These are phyloP conservation scores for Rhorus exstirpatorius DNA, from an alignment of 2,888 invertebrate genomes.

Conservation along the genomic window DNA sequence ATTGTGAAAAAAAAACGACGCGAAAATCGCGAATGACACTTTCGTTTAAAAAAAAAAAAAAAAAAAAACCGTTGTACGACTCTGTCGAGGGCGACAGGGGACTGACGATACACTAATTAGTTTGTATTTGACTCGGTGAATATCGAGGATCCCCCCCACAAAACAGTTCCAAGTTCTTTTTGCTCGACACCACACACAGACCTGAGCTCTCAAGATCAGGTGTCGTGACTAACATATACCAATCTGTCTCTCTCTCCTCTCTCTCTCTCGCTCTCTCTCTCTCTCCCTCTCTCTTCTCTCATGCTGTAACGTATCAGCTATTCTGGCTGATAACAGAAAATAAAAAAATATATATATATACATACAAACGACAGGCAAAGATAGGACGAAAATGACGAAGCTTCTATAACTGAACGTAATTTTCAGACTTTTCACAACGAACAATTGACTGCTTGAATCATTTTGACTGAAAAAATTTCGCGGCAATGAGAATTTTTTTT, in stretches of 20 bases:
- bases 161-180: conserved; percentile 16
- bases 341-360: neutral
- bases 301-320: conserved; percentile 46
- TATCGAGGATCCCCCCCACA: conserved; percentile 38
- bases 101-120: conserved; percentile 11
- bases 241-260: too few relatives aligned
- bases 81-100: conserved; percentile 17
- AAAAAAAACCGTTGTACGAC: neutral
- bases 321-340: conserved; percentile 6
- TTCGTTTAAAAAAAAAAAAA: neutral
- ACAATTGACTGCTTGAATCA: too few relatives aligned
- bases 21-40: neutral
- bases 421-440: neutral
- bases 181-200: conserved; percentile 2
- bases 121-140: conserved; percentile 19
- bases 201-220: conserved; percentile 38
- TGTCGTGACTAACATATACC: conserved; percentile 16
- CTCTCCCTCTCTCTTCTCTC: neutral
- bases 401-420: neutral
- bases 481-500: too few relatives aligned
- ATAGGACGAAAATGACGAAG: neutral
- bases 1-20: conserved; percentile 7
- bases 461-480: too few relatives aligned
- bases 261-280: neutral
- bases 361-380: neutral